Conservation (phyloP, 2,797 vertebrate species). For the Mustela erminea region DNA sequence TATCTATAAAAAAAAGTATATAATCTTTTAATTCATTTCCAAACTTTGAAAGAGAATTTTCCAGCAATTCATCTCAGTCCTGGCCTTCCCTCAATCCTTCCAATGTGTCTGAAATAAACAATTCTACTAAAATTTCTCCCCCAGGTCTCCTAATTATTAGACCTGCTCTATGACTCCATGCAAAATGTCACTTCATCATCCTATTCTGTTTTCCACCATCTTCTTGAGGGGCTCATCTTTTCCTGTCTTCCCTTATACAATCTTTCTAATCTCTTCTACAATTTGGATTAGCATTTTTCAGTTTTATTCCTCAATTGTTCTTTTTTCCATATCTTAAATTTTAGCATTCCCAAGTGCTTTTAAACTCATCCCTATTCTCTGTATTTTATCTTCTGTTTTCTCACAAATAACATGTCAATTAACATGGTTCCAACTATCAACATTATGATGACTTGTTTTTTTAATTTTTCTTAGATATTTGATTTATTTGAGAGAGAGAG, state of each 20-base stretch:
- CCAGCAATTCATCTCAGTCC: background rate
- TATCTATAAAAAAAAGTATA: no score
- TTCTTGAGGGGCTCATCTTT: background rate
- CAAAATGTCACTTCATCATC: background rate
- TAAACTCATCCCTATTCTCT: background rate
- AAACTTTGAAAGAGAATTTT: background rate
- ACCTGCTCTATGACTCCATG: background rate
- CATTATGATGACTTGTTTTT: background rate
- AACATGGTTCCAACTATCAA: background rate
- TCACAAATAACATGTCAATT: background rate
- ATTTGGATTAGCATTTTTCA: background rate
- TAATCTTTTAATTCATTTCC: background rate
- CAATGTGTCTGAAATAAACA: background rate
- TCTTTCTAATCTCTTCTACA: background rate
- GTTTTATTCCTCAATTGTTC: background rate
- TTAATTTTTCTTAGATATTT: no score
- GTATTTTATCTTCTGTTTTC: conserved; percentile 11
- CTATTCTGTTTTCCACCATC: background rate
- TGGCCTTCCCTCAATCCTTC: background rate
- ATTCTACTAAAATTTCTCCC: background rate
- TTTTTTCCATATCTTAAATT: background rate
- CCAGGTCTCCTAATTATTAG: background rate
- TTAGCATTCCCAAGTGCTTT: background rate
- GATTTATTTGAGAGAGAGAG: no score
- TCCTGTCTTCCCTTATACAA: background rate